Conservation (phyloP, 2,113 vertebrate genomes). For the Colossoma macropomum region DNA sequence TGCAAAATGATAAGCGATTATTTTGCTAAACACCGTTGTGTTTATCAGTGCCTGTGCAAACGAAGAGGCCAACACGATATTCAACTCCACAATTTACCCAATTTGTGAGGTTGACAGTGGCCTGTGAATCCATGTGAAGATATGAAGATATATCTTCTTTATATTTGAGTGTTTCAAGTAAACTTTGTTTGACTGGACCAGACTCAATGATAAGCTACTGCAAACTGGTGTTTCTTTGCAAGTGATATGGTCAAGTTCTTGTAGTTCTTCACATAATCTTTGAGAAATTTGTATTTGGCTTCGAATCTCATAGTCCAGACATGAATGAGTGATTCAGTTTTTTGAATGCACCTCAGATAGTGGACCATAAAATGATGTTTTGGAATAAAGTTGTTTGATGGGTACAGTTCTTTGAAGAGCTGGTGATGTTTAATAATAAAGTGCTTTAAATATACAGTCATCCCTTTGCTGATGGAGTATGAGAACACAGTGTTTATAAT, state of each 20-base stretch:
- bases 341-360: not conserved
- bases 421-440: slow-evolving; percentile 9
- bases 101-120: not conserved
- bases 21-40: slow-evolving; percentile 22
- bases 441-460: slow-evolving; percentile 30
- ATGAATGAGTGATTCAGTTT: slow-evolving; percentile 7
- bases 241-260: slow-evolving; percentile 11
- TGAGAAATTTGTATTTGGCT: not conserved
- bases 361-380: slow-evolving; percentile 1
- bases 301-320: too few species aligned
- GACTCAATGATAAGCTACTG: slow-evolving; percentile 16
- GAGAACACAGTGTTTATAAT: slow-evolving; percentile 33
- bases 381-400: not conserved
- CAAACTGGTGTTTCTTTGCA: slow-evolving; percentile 28
- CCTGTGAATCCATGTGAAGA: slow-evolving; percentile 2
- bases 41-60: slow-evolving; percentile 17
- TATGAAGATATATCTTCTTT: not conserved
- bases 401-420: not conserved
- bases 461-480: not conserved
- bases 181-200: slow-evolving; percentile 8
- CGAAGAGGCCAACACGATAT: slow-evolving; percentile 21
- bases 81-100: slow-evolving; percentile 28
- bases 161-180: not conserved
- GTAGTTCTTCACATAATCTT: slow-evolving; percentile 26
- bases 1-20: not conserved